These are phyloP conservation scores for Toxotes lorentzi DNA, from an alignment of 2,797 vertebrate genomes.

Conservation along the genomic window DNA sequence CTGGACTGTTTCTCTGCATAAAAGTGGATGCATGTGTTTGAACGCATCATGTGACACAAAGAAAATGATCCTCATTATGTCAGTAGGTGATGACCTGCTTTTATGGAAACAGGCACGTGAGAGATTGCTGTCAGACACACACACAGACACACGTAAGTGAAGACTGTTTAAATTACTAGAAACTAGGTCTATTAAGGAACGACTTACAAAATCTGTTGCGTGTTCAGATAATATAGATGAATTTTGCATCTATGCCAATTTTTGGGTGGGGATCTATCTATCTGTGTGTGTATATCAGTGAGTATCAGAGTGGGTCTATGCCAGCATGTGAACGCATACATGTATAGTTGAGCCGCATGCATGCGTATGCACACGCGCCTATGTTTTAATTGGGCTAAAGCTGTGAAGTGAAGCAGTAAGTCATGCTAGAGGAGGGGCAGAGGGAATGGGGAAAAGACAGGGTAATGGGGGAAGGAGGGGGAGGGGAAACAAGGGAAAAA, in stretches of 20 bases:
- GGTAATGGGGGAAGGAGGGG: conserved; percentile 69
- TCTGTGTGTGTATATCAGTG: conserved; percentile 16
- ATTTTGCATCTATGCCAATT: conserved; percentile 49
- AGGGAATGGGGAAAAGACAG: conserved; percentile 64
- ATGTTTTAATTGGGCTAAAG: conserved; percentile 90
- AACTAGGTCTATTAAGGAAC: conserved; percentile 18
- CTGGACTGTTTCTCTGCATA: conserved; percentile 23
- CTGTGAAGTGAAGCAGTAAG: conserved; percentile 91
- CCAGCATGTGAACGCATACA: conserved; percentile 33
- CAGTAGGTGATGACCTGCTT: conserved; percentile 54
- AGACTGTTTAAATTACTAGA: conserved; percentile 17
- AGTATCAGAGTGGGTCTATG: conserved; percentile 11
- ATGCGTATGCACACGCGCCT: conserved; percentile 55
- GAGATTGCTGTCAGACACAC: conserved; percentile 50
- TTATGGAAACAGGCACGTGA: conserved; percentile 58
- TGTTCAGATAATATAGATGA: conserved; percentile 30
- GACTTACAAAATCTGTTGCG: conserved; percentile 41
- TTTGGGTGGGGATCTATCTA: conserved; percentile 11
- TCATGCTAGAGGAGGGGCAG: conserved; percentile 81
- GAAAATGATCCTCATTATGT: conserved; percentile 37
- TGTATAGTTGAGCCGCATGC: conserved; percentile 33
- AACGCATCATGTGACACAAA: conserved; percentile 34
- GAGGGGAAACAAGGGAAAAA: conserved; percentile 60
- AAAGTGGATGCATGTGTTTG: conserved; percentile 20
- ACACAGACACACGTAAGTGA: conserved; percentile 6